Evolutionary conservation across 2,113 vertebrate genomes (phyloP), one percentile per base, ranked within the genome.

Genomic region (Phyllostomus hastatus): DNA sequence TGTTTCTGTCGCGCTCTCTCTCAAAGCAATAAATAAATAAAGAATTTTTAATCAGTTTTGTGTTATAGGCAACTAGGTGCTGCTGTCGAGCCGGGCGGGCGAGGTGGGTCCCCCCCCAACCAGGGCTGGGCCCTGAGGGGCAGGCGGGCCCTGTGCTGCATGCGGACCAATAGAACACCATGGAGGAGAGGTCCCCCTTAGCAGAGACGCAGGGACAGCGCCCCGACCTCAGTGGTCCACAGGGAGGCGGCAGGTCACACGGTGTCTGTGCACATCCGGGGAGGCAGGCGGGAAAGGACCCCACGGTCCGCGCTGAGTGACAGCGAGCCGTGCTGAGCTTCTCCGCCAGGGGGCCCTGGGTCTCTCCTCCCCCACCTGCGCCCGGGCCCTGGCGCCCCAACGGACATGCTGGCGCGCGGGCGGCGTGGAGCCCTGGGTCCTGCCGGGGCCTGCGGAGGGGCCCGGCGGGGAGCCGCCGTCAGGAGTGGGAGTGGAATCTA

Each of bases 181-280:
- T 0, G 1, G 26, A 15, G 3, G 33, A 0, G 8, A 3, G 0
- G 22, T 20, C 0, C 1, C 0, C 19, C 80, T n/a, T 1, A 2
- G 33, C 48, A 43, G 46, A 80, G 50, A 24, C 7, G 15, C 35
- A 54, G 50, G 10, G 22, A 38, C 0, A 15, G 35, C 1, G 0
- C 19, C 81, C 70, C 16, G n/a, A 24, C 76, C 12, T 69, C 22
- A 0, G 7, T 2, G 35, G 35, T 43, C 66, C 35, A 7, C 0
- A 0, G n/a, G 14, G 6, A 1, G 54, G 24, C 2, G 26, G 43
- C 19, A 69, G 0, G 0, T 26, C 46, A 38, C 19, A 43, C 0
- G 0, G 1, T 6, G 16, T 12, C 72, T 8, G 7, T 2, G 38
- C 1, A 0, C 4, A 4, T 20, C n/a, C 57, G 24, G 19, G 28